A percentile compares a stretch with the other conserved stretches of the same genome.
Evolutionary conservation across 2,113 vertebrate genomes (phyloP).

Genomic region (Anarhynchus alexandrinus): DNA sequence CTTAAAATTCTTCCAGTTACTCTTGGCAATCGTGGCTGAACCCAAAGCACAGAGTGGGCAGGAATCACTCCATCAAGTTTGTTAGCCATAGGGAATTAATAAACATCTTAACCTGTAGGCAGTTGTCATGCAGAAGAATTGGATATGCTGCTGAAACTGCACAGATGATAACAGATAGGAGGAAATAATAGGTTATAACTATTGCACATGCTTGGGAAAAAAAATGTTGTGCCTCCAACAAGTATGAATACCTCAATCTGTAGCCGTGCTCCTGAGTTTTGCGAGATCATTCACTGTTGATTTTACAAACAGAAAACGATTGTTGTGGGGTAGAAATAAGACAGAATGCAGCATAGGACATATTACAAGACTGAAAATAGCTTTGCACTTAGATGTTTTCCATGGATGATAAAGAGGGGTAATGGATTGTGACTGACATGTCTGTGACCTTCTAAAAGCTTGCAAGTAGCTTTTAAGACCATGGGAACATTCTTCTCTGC

Average conservation of each 20-base stretch:
- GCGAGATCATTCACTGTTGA: not conserved
- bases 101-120: not conserved
- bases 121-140: not conserved
- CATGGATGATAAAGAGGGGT: conserved; percentile 41
- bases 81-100: not conserved
- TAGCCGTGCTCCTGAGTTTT: not conserved
- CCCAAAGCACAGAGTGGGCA: not conserved
- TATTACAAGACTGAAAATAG: conserved; percentile 36
- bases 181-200: not conserved
- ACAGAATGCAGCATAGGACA: not conserved
- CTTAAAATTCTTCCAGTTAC: not conserved
- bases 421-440: conserved; percentile 44
- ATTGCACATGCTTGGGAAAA: not conserved
- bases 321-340: conserved; percentile 37
- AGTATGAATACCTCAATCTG: not conserved
- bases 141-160: not conserved
- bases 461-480: conserved; percentile 40
- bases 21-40: not conserved
- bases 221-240: not conserved
- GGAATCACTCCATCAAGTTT: not conserved
- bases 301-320: conserved; percentile 22
- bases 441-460: conserved; percentile 39
- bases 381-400: conserved; percentile 45
- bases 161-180: not conserved
- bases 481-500: not conserved